Conservation (phyloP, 2,797 vertebrate genomes). For the Crenichthys baileyi region DNA sequence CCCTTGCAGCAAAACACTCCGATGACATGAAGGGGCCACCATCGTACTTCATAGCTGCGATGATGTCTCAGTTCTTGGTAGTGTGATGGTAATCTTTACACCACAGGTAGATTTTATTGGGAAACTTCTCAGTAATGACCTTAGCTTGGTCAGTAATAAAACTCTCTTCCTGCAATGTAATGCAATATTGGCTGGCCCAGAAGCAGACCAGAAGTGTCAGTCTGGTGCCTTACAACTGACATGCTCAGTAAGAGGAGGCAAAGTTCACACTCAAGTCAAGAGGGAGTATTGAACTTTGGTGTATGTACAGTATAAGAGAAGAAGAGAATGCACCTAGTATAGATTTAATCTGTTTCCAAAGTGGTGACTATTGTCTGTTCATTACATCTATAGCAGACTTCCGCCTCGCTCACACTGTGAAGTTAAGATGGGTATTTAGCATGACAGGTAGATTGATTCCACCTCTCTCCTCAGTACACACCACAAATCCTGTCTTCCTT, state of each 20-base stretch:
- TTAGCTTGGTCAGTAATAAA: neutral
- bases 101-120: slow-evolving; percentile 22
- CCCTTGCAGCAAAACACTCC: neutral
- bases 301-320: slow-evolving; percentile 8
- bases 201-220: slow-evolving; percentile 21
- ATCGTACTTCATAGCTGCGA: neutral
- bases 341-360: slow-evolving; percentile 61
- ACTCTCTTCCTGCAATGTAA: neutral
- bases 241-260: slow-evolving; percentile 47
- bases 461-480: slow-evolving; percentile 28
- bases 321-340: slow-evolving; percentile 42
- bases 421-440: slow-evolving; percentile 47
- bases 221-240: slow-evolving; percentile 48
- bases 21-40: neutral
- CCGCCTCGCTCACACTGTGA: slow-evolving; percentile 19
- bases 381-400: slow-evolving; percentile 36
- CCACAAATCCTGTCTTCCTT: slow-evolving; percentile 22
- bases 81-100: slow-evolving; percentile 14
- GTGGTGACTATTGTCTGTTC: slow-evolving; percentile 51
- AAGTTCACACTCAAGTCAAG: slow-evolving; percentile 53
- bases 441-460: slow-evolving; percentile 46
- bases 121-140: slow-evolving; percentile 27
- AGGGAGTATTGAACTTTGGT: slow-evolving; percentile 20
- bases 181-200: slow-evolving; percentile 2
- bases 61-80: neutral